phyloP scores from a whole-genome alignment of 1,140 invertebrate species.

The Drosophila orosa region DNA sequence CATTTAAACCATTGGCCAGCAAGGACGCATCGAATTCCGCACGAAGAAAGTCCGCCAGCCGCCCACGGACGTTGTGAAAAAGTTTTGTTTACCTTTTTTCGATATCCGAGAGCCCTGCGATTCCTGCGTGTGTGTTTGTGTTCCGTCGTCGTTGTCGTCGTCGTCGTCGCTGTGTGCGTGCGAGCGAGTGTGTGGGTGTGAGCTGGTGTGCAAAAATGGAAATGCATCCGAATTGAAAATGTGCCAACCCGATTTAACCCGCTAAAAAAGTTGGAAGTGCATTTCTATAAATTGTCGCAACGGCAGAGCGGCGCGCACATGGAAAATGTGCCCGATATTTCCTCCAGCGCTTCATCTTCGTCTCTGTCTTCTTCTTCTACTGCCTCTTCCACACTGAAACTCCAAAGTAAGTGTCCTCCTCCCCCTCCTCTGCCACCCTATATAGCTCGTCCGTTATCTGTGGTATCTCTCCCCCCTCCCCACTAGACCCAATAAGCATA shows the following conservation, averaged over 20 bases:
- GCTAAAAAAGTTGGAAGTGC: slow-evolving; percentile 23
- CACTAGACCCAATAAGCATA: slow-evolving; percentile 52
- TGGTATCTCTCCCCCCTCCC: slow-evolving; percentile 9
- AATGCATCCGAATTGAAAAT: slow-evolving; percentile 47
- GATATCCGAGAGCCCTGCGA: slow-evolving; percentile 59
- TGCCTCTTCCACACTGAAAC: slow-evolving; percentile 38
- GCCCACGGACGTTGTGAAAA: slow-evolving; percentile 20
- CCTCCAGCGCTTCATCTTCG: slow-evolving; percentile 37
- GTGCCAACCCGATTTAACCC: slow-evolving; percentile 24
- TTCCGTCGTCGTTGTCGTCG: background rate
- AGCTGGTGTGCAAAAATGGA: slow-evolving; percentile 60
- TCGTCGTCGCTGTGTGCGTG: slow-evolving; percentile 16
- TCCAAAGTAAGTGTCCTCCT: slow-evolving; percentile 37
- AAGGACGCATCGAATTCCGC: slow-evolving; percentile 14
- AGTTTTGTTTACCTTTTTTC: slow-evolving; percentile 78
- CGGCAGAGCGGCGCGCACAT: slow-evolving; percentile 53
- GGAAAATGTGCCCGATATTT: slow-evolving; percentile 70
- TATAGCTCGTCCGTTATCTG: slow-evolving; percentile 8
- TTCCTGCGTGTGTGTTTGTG: slow-evolving; percentile 20
- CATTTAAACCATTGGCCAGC: slow-evolving; percentile 37
- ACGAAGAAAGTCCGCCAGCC: slow-evolving; percentile 5
- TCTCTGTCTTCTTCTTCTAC: slow-evolving; percentile 19
- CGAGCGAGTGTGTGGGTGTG: slow-evolving; percentile 26
- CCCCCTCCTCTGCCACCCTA: background rate
- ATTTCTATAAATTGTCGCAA: slow-evolving; percentile 30